These are phyloP conservation scores for Cryptocephalus primarius DNA, from an alignment of 2,888 invertebrate species.

Conservation along the genomic window DNA sequence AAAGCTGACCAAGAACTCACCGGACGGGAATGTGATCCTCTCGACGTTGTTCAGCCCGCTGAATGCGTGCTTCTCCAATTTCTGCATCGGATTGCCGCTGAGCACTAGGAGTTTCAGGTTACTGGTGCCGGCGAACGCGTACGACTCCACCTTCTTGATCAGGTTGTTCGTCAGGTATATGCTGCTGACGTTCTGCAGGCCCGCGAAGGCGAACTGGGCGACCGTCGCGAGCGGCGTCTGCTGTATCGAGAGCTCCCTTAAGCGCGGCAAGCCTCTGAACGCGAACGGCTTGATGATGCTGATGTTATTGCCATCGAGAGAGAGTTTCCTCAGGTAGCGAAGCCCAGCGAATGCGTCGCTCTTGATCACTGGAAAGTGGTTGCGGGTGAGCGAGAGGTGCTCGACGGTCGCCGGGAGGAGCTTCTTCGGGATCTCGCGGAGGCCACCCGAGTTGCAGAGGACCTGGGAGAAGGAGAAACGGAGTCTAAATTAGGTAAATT, in stretches of 20 bases:
- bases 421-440: constrained; percentile 67
- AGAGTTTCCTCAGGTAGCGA: constrained; percentile 63
- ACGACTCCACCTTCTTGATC: constrained; percentile 48
- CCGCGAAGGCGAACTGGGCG: constrained; percentile 75
- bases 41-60: constrained; percentile 74
- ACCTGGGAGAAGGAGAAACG: constrained; percentile 47
- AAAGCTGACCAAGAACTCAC: constrained; percentile 4
- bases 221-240: constrained; percentile 74
- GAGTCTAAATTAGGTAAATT: too few species aligned
- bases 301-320: constrained; percentile 80
- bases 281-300: constrained; percentile 73
- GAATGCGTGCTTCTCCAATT: constrained; percentile 73
- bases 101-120: constrained; percentile 72
- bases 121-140: constrained; percentile 80
- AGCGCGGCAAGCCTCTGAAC: constrained; percentile 68
- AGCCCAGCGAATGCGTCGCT: constrained; percentile 77
- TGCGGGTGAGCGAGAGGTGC: constrained; percentile 76
- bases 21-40: constrained; percentile 68
- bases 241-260: constrained; percentile 73
- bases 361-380: constrained; percentile 69
- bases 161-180: constrained; percentile 48
- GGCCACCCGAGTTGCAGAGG: constrained; percentile 75
- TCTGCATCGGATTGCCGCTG: constrained; percentile 73
- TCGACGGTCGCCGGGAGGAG: constrained; percentile 68
- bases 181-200: constrained; percentile 70